Evolutionary conservation across 1,140 invertebrate genomes (phyloP), one percentile per base, ranked within the genome.

Genomic region (Apis laboriosa): DNA sequence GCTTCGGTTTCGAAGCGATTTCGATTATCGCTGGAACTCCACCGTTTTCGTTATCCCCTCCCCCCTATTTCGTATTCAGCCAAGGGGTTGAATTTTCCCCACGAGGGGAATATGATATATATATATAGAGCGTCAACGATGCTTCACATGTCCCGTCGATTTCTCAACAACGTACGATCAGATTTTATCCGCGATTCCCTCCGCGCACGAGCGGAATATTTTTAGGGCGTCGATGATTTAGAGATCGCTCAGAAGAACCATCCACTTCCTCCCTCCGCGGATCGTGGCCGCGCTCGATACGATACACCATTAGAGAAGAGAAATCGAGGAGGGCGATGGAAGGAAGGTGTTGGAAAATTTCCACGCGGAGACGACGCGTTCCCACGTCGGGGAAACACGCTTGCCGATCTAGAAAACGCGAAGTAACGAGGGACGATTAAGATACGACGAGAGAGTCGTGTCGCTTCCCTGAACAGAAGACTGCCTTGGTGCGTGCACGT

Each of bases 381-480:
- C 88, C 78, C 86, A 86, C 84, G 24, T n/a, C n/a, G n/a, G n/a
- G n/a, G n/a, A n/a, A n/a, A n/a, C n/a, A n/a, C n/a, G n/a, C n/a
- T 24, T 24, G 24, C 24, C 24, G 24, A 55, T 86, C 83, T 80
- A 84, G 84, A 88, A 88, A 86, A 88, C 75, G 71, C 87, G 34
- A 86, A 34, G 82, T 77, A 86, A 84, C 53, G 58, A 72, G 64
- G 77, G 84, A 85, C 66, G 78, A 88, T 88, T 89, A 84, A 86
- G 82, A 86, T 84, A 83, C 67, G 34, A 43, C 0, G 4, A 43
- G 34, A 34, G 34, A 83, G 67, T 82, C 77, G 72, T 34, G 28
- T 88, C 72, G 86, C 55, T 88, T 84, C 68, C 60, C 74, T 24
- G 24, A 0, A 24, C 24, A 24, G 24, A 24, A 24, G 24, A 24